Base-by-base conservation (phyloP, 2,888 invertebrate genomes). In the Neoitamus cyanurus region DNA sequence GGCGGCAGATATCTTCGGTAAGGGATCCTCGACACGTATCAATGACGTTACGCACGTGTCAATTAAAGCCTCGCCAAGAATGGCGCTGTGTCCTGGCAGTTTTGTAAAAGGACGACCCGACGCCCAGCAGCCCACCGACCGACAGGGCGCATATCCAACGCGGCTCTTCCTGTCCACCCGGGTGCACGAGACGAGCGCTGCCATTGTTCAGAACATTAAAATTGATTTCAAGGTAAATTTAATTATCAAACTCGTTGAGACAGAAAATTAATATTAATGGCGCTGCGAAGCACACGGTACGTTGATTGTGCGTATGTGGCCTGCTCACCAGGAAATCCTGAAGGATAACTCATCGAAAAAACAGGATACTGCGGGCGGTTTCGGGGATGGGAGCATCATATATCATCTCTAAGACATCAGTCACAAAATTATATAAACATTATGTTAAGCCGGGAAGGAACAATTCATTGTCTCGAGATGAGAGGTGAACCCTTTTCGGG, bases 171-270 rank as follows among this genome's bases (percentile, higher is more conserved):
- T 84, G 84, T 48, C 80, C 83, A 83, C 30, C 37, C 58, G 82
- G 34, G 36, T 36, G 36, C 31, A 80, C 69, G 13, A 72, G 42
- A 46, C 20, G 31, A 15, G 34, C 30, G 73, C 34, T 83, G 72
- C 37, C 46, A 83, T 83, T 83, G 73, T 83, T 83, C 34, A 73
- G 25, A 84, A 85, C 86, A 85, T 85, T 86, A 84, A 86, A 85
- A 86, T 86, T 86, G 86, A 86, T 86, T 86, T 86, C 86, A 86
- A 86, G 86, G 86, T 86, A 86, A 85, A 85, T 86, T 86, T 86
- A 86, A 86, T 86, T 86, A 86, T 85, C 85, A 86, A 86, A 85
- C 84, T 86, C 85, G 85, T 86, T 85, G 85, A 86, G 86, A 85
- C 85, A 86, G 85, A 86, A 86, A 86, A 86, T 86, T 86, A 85